phyloP scores from a whole-genome alignment of 2,888 invertebrate genomes.

The Scaptodrosophila latifasciaeformis region DNA sequence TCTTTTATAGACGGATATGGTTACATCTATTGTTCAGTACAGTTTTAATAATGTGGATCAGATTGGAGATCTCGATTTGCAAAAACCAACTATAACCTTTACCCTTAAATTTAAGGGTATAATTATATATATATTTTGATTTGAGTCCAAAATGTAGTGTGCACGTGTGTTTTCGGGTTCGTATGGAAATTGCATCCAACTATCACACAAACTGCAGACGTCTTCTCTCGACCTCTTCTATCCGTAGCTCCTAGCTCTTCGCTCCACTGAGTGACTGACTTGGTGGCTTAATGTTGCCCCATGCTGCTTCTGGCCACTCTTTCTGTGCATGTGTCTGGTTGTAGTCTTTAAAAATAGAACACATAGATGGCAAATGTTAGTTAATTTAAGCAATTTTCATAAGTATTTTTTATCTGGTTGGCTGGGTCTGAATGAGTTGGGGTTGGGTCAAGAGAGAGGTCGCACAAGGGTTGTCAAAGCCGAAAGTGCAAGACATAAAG shows the following conservation, averaged over 20 bases:
- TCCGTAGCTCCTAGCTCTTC: slow-evolving; percentile 5
- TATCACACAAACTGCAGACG: slow-evolving; percentile 55
- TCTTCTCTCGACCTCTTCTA: too few species aligned
- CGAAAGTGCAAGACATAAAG: slow-evolving; percentile 3
- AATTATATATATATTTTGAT: too few species aligned
- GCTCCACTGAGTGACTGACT: neutral
- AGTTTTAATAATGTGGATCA: neutral
- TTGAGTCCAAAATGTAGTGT: too few species aligned
- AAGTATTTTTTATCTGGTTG: slow-evolving; percentile 54
- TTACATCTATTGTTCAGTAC: too few species aligned
- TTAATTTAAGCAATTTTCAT: slow-evolving; percentile 66
- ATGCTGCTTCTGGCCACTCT: neutral
- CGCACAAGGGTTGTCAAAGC: too few species aligned
- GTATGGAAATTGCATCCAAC: slow-evolving; percentile 58
- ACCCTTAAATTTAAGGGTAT: too few species aligned
- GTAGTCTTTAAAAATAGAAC: neutral
- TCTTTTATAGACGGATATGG: too few species aligned
- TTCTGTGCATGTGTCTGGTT: neutral
- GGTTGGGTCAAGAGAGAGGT: too few species aligned
- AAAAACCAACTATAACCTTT: too few species aligned
- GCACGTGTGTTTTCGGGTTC: too few species aligned
- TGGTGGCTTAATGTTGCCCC: slow-evolving; percentile 10
- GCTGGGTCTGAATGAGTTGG: too few species aligned
- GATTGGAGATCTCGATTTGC: too few species aligned
- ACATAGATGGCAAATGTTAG: slow-evolving; percentile 32